These are phyloP conservation scores for Drosophila orosa DNA, from an alignment of 1,140 invertebrate genomes.

Conservation along the genomic window DNA sequence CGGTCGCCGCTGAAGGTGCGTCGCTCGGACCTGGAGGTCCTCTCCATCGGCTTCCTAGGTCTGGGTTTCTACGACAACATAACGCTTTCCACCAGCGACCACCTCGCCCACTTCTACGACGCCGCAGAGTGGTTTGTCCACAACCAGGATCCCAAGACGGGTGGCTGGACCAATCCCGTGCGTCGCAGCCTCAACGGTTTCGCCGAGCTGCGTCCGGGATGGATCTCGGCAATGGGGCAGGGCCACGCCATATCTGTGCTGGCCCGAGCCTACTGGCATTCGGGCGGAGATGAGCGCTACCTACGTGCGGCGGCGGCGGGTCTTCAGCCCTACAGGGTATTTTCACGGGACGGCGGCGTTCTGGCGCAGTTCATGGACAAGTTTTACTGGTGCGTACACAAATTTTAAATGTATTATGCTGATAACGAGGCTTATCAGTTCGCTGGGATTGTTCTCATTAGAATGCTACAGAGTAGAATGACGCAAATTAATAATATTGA, in stretches of 20 bases:
- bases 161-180: conserved; percentile 96
- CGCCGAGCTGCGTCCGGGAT: conserved; percentile 92
- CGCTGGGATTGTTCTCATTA: neutral
- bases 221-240: conserved; percentile 99
- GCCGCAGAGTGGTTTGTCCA: conserved; percentile 96
- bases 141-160: conserved; percentile 91
- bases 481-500: no score
- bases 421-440: neutral
- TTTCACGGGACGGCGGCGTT: conserved; percentile 91
- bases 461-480: neutral
- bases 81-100: conserved; percentile 92
- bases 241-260: conserved; percentile 98
- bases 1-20: conserved; percentile 88
- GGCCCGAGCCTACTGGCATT: conserved; percentile 93
- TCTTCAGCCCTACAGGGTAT: conserved; percentile 91
- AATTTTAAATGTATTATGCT: neutral
- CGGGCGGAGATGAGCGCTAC: conserved; percentile 90
- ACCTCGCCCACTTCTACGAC: conserved; percentile 95
- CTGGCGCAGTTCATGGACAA: conserved; percentile 92
- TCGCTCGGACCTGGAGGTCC: conserved; percentile 90
- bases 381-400: conserved; percentile 87
- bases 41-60: conserved; percentile 85
- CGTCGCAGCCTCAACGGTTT: conserved; percentile 91
- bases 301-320: conserved; percentile 92
- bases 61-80: conserved; percentile 92